Base-by-base conservation (phyloP, 1,140 invertebrate species). In the Gonatopus flavifemur region DNA sequence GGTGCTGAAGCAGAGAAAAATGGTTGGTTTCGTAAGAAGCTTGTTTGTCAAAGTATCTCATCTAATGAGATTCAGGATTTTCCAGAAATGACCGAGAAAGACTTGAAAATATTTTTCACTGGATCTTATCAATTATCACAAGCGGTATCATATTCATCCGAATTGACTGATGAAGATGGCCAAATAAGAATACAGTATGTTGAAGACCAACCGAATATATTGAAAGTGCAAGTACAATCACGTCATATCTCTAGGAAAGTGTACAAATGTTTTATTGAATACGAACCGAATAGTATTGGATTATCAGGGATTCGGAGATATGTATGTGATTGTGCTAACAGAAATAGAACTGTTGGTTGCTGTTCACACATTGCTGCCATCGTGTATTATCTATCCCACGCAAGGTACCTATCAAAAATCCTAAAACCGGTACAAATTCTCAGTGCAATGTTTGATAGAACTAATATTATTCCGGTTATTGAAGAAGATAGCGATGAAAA, bases 181-280 rank as follows among this genome's bases (percentile, higher is more conserved):
- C 24, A 33, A 24, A 39, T 43, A 10, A 40, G 10, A 36, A 4
- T 46, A 38, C 35, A 49, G 35, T 43, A 25, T 42, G 30, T 44
- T 31, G 44, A 33, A 37, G 33, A 48, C 37, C 18, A 40, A 18
- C 13, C 6, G 19, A 42, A 41, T 21, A 43, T 50, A 21, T 13
- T 53, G 13, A 57, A 49, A 44, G 25, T 49, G 13, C 28, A 48
- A 33, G 36, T 59, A 18, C 36, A n/a, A 45, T 59, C 47, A 9
- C 47, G 56, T 3, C 48, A 59, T 37, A 59, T 41, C 7, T 42
- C 19, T 47, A 13, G 12, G 4, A 50, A 46, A 38, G 25, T 18
- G 4, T 50, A 55, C 22, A 47, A 33, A 36, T 51, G 42, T 40
- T 50, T 42, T 28, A 30, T 55, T 10, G 37, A 51, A 6, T 55